Conservation (phyloP, 2,888 invertebrate genomes). For the Eupithecia inturbata region DNA sequence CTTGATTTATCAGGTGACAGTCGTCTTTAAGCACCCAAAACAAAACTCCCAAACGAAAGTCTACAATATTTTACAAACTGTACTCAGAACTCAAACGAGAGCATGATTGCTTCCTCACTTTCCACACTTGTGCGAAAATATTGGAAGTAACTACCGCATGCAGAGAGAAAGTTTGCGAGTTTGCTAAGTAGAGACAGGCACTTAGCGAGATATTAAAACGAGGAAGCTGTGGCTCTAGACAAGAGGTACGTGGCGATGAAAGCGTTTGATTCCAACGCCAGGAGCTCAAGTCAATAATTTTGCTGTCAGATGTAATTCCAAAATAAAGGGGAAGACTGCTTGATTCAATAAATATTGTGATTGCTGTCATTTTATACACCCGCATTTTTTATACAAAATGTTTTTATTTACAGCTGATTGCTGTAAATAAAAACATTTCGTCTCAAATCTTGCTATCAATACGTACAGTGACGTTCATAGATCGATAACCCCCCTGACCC, state of each 20-base stretch:
- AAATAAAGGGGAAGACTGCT: too few species aligned
- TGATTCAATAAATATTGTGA: too few species aligned
- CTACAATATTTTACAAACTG: neutral
- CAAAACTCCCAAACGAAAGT: neutral
- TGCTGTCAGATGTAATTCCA: too few species aligned
- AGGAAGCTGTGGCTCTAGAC: conserved; percentile 7
- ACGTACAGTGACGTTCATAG: too few species aligned
- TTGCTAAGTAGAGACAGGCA: conserved; percentile 34
- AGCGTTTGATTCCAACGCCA: neutral
- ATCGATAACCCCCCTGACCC: too few species aligned
- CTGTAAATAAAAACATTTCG: too few species aligned
- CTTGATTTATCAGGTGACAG: neutral
- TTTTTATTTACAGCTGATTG: too few species aligned
- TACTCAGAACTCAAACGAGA: conserved; percentile 10
- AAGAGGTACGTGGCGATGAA: neutral
- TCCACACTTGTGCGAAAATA: conserved; percentile 15
- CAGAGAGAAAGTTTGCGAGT: conserved; percentile 28
- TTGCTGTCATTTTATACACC: too few species aligned
- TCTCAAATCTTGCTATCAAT: too few species aligned
- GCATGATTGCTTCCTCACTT: conserved; percentile 6
- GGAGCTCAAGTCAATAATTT: too few species aligned
- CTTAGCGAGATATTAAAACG: conserved; percentile 42
- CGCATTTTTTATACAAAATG: too few species aligned
- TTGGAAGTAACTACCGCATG: conserved; percentile 21
- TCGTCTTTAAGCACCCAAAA: neutral